Base-by-base conservation (phyloP, 2,888 invertebrate genomes). In the Fragum whitleyi region DNA sequence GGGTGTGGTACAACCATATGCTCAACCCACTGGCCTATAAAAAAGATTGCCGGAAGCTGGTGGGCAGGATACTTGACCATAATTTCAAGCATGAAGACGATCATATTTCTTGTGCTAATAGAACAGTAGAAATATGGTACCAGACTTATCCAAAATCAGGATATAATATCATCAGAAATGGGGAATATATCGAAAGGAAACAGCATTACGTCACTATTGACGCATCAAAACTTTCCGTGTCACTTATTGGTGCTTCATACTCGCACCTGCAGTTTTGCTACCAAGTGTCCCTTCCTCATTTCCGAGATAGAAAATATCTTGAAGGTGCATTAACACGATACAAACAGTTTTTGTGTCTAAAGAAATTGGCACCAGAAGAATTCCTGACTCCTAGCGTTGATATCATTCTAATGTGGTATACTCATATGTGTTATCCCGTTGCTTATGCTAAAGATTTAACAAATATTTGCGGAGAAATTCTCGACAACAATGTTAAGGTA, bases 1-100 rank as follows among this genome's bases (percentile, higher is more conserved):
- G 85, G 85, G 5, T 81, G 14, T 85, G 85, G 85, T 77, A 81
- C 26, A 70, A 75, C 9, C 85, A 85, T 51, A 74, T 81, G 79
- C 42, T 85, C 23, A 53, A 65, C 11, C 85, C 85, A 16, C 36
- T 81, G 19, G 81, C 81, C 19, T 85, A 85, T 42, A 68, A 79
- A 28, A 61, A 74, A 69, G 85, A 85, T 47, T 85, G 85, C 47
- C 78, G 84, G 6, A 80, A 74, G 23, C 19, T 76, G 3, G 39
- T 84, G 1, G 71, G 75, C 29, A 28, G 55, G 42, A 76, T 71
- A 11, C 74, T 84, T 0, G 69, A 78, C 39, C 84, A 84, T 26
- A 36, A 23, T 0, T 84, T 79, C 42, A 59, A 42, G 28, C 59
- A 61, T 16, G 57, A 55, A 14, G 32, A 68, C 5, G 62, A 42